Evolutionary conservation across 2,888 invertebrate species (phyloP).

Genomic region (Tachina grossa): DNA sequence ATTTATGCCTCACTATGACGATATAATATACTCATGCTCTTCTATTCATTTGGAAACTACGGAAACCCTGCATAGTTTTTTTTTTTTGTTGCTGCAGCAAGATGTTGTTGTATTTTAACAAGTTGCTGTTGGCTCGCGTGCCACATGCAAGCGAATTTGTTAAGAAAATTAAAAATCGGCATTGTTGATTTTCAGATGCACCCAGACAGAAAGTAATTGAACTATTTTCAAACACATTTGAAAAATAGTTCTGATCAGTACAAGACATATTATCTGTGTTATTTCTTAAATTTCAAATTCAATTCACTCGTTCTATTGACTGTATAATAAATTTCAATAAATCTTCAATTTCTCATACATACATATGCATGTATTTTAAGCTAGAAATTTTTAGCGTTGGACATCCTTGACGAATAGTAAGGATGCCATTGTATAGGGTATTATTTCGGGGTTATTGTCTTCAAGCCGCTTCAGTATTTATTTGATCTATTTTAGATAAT

Average conservation of each 20-base stretch:
- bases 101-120: constrained; percentile 44
- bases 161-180: constrained; percentile 1
- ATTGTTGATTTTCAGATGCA: background rate
- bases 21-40: no score
- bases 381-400: background rate
- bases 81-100: constrained; percentile 14
- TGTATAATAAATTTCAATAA: background rate
- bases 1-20: no score
- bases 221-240: background rate
- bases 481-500: constrained; percentile 46
- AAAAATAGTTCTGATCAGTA: no score
- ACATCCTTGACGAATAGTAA: background rate
- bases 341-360: background rate
- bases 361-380: background rate
- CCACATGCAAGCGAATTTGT: constrained; percentile 41
- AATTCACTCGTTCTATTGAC: no score
- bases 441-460: constrained; percentile 5
- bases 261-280: no score
- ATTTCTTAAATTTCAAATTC: no score
- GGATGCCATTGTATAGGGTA: constrained; percentile 6
- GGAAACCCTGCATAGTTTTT: background rate
- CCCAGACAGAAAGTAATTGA: background rate
- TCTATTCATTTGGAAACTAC: no score
- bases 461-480: background rate
- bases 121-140: constrained; percentile 50